Evolutionary conservation across 2,797 vertebrate genomes (phyloP).

Genomic region (Acanthis flammea): DNA sequence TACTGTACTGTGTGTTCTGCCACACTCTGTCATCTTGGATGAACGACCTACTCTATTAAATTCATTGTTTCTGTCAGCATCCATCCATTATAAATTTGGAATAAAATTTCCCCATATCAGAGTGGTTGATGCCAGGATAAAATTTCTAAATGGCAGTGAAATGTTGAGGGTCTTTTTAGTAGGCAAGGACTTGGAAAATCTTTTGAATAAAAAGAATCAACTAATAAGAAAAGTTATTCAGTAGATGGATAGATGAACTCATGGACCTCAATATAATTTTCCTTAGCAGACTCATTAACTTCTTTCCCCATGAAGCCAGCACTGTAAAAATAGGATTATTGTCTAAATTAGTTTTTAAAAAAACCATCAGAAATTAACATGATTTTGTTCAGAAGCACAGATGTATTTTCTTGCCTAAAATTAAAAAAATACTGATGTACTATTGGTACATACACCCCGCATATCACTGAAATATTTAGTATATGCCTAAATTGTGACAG

Average conservation of each 20-base stretch:
- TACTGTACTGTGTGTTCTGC: neutral
- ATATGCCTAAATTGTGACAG: neutral
- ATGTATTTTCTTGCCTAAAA: neutral
- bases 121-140: neutral
- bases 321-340: neutral
- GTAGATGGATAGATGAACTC: neutral
- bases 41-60: neutral
- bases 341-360: neutral
- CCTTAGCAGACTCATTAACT: neutral
- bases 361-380: neutral
- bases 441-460: neutral
- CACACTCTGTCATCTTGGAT: neutral
- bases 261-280: neutral
- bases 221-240: neutral
- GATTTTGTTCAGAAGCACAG: neutral
- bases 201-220: neutral
- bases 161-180: neutral
- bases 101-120: neutral
- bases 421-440: neutral
- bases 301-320: neutral
- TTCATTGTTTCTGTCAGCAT: neutral
- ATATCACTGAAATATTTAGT: neutral
- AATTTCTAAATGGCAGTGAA: neutral
- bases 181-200: neutral
- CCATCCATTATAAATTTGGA: neutral